Evolutionary conservation across 2,888 invertebrate species (phyloP), one percentile per base, ranked within the genome.

Genomic region (Dryocosmus kuriphilus): DNA sequence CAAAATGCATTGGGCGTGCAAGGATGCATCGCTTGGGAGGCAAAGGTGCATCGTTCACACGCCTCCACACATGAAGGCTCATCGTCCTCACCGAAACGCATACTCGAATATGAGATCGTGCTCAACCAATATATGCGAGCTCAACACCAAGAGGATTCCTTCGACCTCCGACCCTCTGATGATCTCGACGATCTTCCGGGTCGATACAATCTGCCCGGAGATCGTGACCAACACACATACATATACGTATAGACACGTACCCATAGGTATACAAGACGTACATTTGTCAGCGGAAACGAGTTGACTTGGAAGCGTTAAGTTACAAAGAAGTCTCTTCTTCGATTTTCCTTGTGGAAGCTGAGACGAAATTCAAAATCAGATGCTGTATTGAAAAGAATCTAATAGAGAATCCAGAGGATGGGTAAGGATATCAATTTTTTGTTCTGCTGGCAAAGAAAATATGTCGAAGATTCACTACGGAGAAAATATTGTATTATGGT

Each of bases 21-120:
- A 63, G 35, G 32, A 63, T 35, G 63, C 32, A 63, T 38, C 35
- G 63, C 63, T 63, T 62, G 62, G 35, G 8, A 63, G 11, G 35
- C 63, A 63, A 63, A 63, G 35, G 32, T 51, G 51, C 71, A 71
- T 67, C 67, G 24, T 71, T 71, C 71, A 51, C 71, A 71, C 71
- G 71, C 71, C 51, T 71, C 30, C 71, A n/a, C 71, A 71, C 51
- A 71, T 27, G 51, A 27, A 67, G 19, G 41, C 27, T 27, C 60
- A 60, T 27, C 27, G 41, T n/a, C 51, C 41, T 35, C 6, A 38
- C 19, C 27, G 41, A n/a, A 51, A 46, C 67, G 67, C 41, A 30
- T 30, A 51, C 71, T 51, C 27, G 30, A 71, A 32, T 51, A 46
- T 71, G 71, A 51, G 30, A 46, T 71, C 51, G 71, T 71, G 71